Conservation (phyloP, 2,888 invertebrate genomes). For the Dorcus parallelipipedus region DNA sequence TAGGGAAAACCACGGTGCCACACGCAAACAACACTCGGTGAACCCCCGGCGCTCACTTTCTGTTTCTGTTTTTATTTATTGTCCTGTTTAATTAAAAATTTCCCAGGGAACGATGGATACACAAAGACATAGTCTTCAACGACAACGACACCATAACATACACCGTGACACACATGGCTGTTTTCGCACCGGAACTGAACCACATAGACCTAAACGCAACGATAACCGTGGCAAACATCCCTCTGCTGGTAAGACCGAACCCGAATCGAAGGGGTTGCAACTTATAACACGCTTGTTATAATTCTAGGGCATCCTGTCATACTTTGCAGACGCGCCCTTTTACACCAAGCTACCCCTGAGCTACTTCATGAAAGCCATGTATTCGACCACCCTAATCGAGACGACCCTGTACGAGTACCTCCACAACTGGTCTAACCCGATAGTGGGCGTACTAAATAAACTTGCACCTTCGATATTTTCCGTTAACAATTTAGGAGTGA, state of each 20-base stretch:
- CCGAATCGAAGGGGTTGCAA: too few relatives aligned
- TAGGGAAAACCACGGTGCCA: too few relatives aligned
- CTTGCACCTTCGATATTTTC: slow-evolving; percentile 61
- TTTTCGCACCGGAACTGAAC: slow-evolving; percentile 61
- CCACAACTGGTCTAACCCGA: slow-evolving; percentile 67
- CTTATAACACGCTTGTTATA: neutral
- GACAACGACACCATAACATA: slow-evolving; percentile 62
- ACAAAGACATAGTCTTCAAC: slow-evolving; percentile 57
- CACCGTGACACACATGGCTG: slow-evolving; percentile 55
- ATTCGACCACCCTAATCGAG: slow-evolving; percentile 54
- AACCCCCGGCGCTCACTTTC: neutral
- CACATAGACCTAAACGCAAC: slow-evolving; percentile 57
- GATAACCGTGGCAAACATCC: slow-evolving; percentile 59
- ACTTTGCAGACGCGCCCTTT: slow-evolving; percentile 55
- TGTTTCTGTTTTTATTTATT: too few relatives aligned
- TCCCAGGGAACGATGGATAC: slow-evolving; percentile 57
- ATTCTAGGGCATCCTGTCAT: slow-evolving; percentile 57
- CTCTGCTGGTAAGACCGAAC: slow-evolving; percentile 53
- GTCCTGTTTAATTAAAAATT: neutral
- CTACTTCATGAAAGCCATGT: slow-evolving; percentile 50
- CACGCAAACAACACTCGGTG: neutral
- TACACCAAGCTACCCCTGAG: slow-evolving; percentile 55
- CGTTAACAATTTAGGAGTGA: slow-evolving; percentile 63
- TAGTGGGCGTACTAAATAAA: slow-evolving; percentile 55
- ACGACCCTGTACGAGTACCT: slow-evolving; percentile 62